Percentiles rank a stretch among this genome's conserved stretches.
Conservation (phyloP, 2,113 vertebrate genomes). For the Mesocricetus auratus region DNA sequence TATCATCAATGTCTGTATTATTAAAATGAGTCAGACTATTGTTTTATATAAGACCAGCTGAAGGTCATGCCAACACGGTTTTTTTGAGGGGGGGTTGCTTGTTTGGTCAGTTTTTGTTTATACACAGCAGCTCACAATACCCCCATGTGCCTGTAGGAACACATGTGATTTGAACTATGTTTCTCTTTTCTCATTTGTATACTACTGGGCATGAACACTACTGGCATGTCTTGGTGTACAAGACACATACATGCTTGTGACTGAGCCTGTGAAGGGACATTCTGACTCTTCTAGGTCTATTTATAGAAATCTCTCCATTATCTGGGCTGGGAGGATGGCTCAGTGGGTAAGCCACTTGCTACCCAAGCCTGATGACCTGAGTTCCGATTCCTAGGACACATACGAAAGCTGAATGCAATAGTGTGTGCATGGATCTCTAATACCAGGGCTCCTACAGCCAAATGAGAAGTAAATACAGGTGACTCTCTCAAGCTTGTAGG, state of each 20-base stretch:
- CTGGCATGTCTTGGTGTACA: neutral
- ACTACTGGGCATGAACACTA: neutral
- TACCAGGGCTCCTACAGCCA: neutral
- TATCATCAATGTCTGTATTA: slow-evolving; percentile 20
- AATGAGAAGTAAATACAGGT: neutral
- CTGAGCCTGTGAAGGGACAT: neutral
- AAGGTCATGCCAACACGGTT: neutral
- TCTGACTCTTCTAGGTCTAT: neutral
- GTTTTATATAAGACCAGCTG: slow-evolving; percentile 1
- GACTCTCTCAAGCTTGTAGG: neutral
- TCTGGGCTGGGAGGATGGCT: neutral
- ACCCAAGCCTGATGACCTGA: neutral
- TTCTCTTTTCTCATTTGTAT: neutral
- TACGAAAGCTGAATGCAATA: neutral
- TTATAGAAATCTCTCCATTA: neutral
- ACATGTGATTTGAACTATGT: neutral
- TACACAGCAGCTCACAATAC: neutral
- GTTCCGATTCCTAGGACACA: no score
- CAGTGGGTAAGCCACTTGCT: neutral
- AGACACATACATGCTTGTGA: neutral
- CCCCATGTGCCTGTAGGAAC: neutral
- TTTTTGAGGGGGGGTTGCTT: neutral
- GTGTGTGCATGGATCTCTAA: neutral
- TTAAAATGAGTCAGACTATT: slow-evolving; percentile 39
- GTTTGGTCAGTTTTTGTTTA: neutral